Evolutionary conservation across 2,113 vertebrate species (phyloP), one percentile per base, ranked within the genome.

Genomic region (Clarias gariepinus): DNA sequence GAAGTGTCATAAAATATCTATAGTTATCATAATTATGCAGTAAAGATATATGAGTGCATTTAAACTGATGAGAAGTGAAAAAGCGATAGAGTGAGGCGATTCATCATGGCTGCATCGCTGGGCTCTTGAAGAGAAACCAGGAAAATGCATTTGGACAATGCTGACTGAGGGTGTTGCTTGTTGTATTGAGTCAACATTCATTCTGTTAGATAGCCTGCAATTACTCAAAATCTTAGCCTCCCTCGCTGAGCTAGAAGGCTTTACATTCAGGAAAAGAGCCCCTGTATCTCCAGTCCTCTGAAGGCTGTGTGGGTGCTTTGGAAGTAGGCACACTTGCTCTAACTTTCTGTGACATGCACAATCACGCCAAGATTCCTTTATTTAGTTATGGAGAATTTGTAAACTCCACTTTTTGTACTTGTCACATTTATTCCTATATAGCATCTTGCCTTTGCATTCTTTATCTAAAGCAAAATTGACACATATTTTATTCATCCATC

Each of bases 141-240:
- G 6, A 55, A 82, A 23, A 55, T 13, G n/a, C 4, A 47, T 76
- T 74, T 25, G 57, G 55, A 60, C 83, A 60, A 18, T 47, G 12
- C 69, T 74, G 57, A 64, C 57, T 55, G 58, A 79, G 74, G 52
- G 12, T 57, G 84, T 76, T 84, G 66, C 66, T 15, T 58, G 55
- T 74, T 61, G 83, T 66, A 77, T 28, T 85, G 58, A 78, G 73
- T 78, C 60, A 85, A 64, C 82, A 15, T 36, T 83, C 28, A 71
- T 83, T 69, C 41, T 52, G 60, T 66, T 53, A 79, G 84, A 85
- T 78, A 77, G 74, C 28, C 13, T 79, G 47, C 74, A 79, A 52
- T 57, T 57, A 79, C 52, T 79, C 60, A 57, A 85, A 28, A 61
- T 19, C 57, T 81, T 81, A 60, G 78, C 78, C 78, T 81, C 30